These are phyloP conservation scores for Caenorhabditis sp. DNA, from an alignment of 2,888 invertebrate genomes.

Conservation along the genomic window DNA sequence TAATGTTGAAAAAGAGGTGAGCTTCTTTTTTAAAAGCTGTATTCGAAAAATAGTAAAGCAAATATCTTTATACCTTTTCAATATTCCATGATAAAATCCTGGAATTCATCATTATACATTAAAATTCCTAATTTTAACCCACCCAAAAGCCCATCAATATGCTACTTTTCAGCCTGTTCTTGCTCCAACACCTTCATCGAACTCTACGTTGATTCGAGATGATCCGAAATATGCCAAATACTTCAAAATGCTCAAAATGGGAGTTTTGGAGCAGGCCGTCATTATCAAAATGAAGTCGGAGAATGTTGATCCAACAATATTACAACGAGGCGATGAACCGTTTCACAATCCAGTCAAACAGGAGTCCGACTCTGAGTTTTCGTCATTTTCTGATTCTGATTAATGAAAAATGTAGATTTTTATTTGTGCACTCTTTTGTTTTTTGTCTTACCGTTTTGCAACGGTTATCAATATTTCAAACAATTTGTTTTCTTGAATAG, in stretches of 20 bases:
- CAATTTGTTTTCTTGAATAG: background rate
- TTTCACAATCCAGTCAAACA: background rate
- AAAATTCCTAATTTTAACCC: too few species aligned
- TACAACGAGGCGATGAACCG: slow-evolving; percentile 19
- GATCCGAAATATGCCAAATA: slow-evolving; percentile 59
- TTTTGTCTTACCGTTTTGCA: background rate
- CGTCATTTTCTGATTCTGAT: slow-evolving; percentile 35
- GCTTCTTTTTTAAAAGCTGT: background rate
- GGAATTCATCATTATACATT: too few species aligned
- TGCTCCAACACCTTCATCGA: slow-evolving; percentile 1
- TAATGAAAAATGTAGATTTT: background rate
- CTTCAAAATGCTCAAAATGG: slow-evolving; percentile 66
- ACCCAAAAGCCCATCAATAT: too few species aligned
- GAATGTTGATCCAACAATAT: slow-evolving; percentile 52
- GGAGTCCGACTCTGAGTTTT: slow-evolving; percentile 15
- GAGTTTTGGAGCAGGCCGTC: slow-evolving; percentile 62
- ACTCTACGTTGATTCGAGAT: slow-evolving; percentile 37
- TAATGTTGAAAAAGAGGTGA: background rate
- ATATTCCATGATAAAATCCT: too few species aligned
- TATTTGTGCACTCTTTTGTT: background rate
- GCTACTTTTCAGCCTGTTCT: background rate
- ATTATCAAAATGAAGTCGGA: slow-evolving; percentile 61
- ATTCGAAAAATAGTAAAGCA: background rate
- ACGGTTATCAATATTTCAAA: background rate
- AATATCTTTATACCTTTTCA: too few species aligned